Evolutionary conservation across 2,888 invertebrate species (phyloP).

Genomic region (Dolichomitus sp.): DNA sequence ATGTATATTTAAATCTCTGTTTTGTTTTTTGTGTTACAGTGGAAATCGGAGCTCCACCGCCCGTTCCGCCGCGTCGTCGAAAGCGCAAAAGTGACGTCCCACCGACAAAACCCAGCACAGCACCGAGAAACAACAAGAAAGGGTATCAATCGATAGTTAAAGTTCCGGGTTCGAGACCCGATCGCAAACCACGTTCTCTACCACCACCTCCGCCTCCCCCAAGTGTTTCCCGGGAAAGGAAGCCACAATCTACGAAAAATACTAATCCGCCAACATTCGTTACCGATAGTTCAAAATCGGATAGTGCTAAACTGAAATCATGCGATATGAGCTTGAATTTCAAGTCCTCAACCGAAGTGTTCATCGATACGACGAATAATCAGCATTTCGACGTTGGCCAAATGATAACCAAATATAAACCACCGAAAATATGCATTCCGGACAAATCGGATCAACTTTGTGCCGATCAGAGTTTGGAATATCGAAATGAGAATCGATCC

Average conservation of each 20-base stretch:
- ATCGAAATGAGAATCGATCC: slow-evolving; percentile 52
- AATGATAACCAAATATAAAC: background rate
- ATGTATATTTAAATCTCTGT: background rate
- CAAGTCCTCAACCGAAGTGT: slow-evolving; percentile 3
- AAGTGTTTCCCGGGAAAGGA: slow-evolving; percentile 51
- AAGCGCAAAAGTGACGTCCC: slow-evolving; percentile 74
- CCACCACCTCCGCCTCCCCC: slow-evolving; percentile 69
- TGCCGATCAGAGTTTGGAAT: slow-evolving; percentile 11
- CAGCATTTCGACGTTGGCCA: slow-evolving; percentile 32
- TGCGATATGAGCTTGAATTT: background rate
- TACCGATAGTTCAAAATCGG: slow-evolving; percentile 42
- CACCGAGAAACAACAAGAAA: slow-evolving; percentile 47
- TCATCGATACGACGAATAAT: slow-evolving; percentile 6
- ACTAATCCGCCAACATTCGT: slow-evolving; percentile 2
- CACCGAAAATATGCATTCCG: background rate
- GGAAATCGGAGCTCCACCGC: slow-evolving; percentile 76
- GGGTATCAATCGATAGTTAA: slow-evolving; percentile 48
- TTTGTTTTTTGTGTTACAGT: slow-evolving; percentile 71
- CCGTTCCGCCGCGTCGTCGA: slow-evolving; percentile 83
- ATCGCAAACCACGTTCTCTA: slow-evolving; percentile 71
- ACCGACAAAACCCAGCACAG: slow-evolving; percentile 60
- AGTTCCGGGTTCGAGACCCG: slow-evolving; percentile 37
- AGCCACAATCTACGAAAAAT: slow-evolving; percentile 44
- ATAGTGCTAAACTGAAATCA: slow-evolving; percentile 11
- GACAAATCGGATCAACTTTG: background rate